These are phyloP conservation scores for Coleophora deauratella DNA, from an alignment of 2,888 invertebrate genomes.

Conservation along the genomic window DNA sequence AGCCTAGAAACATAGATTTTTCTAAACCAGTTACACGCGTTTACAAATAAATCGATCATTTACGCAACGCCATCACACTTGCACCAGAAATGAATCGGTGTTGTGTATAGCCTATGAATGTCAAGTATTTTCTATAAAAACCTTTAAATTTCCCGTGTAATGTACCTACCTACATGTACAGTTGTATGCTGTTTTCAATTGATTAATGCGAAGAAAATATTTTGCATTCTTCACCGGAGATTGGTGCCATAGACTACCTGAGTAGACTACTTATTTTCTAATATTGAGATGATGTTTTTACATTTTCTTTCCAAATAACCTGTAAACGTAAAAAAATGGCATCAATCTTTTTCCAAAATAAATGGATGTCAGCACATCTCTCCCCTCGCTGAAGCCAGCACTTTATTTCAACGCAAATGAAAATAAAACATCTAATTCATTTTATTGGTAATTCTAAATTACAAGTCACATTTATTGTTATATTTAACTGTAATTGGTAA, in stretches of 20 bases:
- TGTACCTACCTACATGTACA: too few species aligned
- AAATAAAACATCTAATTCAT: constrained; percentile 27
- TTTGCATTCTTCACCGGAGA: constrained; percentile 12
- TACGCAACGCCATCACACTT: too few species aligned
- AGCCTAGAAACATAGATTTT: too few species aligned
- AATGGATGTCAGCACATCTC: constrained; percentile 49
- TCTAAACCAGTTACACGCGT: too few species aligned
- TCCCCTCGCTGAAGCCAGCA: constrained; percentile 28
- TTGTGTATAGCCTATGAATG: too few species aligned
- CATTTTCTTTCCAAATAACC: too few species aligned
- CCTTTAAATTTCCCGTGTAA: too few species aligned
- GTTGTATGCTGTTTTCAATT: too few species aligned
- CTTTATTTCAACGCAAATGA: constrained; percentile 35
- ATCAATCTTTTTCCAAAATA: constrained; percentile 35
- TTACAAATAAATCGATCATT: too few species aligned
- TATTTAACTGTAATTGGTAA: constrained; percentile 49
- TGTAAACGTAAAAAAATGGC: constrained; percentile 12
- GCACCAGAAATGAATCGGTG: too few species aligned
- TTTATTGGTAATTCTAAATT: constrained; percentile 63
- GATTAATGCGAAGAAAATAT: constrained; percentile 2
- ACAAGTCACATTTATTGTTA: constrained; percentile 32
- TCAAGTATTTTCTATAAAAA: too few species aligned
- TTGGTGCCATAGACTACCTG: constrained; percentile 27
- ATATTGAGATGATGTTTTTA: too few species aligned
- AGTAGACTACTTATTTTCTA: neutral